Conservation (phyloP, 2,888 invertebrate species). For the Onchidella celtica region DNA sequence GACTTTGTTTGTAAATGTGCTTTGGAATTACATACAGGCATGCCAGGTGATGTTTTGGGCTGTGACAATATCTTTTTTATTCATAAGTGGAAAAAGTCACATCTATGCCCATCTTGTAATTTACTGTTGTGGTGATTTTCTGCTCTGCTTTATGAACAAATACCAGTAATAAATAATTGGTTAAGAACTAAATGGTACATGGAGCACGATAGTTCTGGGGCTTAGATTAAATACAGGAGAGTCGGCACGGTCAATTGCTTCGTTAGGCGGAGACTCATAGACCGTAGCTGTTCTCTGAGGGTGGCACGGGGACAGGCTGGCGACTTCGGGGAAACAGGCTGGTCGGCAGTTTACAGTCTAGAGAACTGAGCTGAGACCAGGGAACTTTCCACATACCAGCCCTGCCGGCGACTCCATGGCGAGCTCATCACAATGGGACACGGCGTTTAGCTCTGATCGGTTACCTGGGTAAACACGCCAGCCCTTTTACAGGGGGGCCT, state of each 20-base stretch:
- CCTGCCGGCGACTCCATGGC: not conserved
- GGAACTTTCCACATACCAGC: not conserved
- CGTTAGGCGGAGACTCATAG: not conserved
- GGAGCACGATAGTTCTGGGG: too few relatives aligned
- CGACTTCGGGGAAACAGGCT: not conserved
- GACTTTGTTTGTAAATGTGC: too few relatives aligned
- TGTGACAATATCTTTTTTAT: too few relatives aligned
- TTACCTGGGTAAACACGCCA: slow-evolving; percentile 11
- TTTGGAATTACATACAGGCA: too few relatives aligned
- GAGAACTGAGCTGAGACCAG: not conserved
- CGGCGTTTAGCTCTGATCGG: slow-evolving; percentile 7
- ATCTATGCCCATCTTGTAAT: too few relatives aligned
- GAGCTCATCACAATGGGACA: slow-evolving; percentile 8
- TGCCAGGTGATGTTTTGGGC: too few relatives aligned
- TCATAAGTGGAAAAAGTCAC: too few relatives aligned
- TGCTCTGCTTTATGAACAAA: too few relatives aligned
- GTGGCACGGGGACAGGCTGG: not conserved
- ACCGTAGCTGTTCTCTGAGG: not conserved
- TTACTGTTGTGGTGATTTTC: too few relatives aligned
- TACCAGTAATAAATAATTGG: too few relatives aligned
- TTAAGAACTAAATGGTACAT: too few relatives aligned
- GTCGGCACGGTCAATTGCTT: slow-evolving; percentile 1
- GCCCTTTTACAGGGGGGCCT: not conserved
- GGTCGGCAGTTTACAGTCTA: not conserved
- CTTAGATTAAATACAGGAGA: not conserved